Conservation (phyloP, 2,797 vertebrate species). For the Scomberomorus guttatus region DNA sequence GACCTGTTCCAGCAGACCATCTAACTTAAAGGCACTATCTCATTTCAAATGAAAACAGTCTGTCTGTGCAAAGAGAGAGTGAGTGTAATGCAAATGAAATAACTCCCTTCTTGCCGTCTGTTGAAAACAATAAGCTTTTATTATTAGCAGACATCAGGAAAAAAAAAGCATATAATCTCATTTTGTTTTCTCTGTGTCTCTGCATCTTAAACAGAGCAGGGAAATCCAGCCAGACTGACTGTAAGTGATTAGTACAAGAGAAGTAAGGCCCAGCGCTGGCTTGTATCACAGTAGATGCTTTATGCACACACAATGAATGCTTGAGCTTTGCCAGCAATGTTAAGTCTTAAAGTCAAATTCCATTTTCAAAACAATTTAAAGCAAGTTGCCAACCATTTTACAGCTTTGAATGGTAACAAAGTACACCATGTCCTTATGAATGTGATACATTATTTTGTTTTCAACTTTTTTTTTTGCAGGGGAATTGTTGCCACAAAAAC, state of each 20-base stretch:
- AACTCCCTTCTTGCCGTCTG: constrained; percentile 5
- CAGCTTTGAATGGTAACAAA: neutral
- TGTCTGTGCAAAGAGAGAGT: neutral
- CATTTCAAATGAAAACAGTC: neutral
- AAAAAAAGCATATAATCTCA: constrained; percentile 14
- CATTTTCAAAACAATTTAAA: neutral
- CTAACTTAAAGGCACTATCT: neutral
- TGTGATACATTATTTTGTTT: constrained; percentile 6
- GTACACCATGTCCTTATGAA: neutral
- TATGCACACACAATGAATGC: constrained; percentile 7
- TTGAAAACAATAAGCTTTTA: constrained; percentile 1
- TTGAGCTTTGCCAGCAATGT: neutral
- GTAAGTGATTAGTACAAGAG: constrained; percentile 4
- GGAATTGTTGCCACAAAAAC: neutral
- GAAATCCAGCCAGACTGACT: neutral
- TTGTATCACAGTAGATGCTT: neutral
- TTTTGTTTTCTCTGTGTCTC: constrained; percentile 9
- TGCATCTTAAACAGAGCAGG: neutral
- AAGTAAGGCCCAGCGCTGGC: neutral
- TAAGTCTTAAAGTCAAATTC: neutral
- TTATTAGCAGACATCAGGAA: constrained; percentile 7
- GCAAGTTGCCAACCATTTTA: neutral
- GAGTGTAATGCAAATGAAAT: constrained; percentile 1
- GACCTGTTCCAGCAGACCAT: neutral
- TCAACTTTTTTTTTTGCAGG: neutral